Conservation (phyloP, 2,888 invertebrate genomes). For the Scelioninae gen. 1 region DNA sequence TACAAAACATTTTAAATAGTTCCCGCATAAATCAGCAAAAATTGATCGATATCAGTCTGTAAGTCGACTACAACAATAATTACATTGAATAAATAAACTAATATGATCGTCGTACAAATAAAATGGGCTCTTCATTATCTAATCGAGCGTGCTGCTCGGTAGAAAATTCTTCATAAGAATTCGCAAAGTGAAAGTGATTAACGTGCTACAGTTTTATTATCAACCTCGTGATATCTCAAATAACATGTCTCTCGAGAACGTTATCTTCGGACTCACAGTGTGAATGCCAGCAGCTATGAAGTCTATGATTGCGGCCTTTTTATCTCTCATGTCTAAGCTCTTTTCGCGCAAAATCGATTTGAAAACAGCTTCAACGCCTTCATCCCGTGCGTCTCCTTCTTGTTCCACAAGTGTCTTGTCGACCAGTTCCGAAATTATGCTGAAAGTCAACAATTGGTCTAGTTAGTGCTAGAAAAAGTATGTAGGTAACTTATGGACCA, state of each 20-base stretch:
- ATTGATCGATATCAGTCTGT: not conserved
- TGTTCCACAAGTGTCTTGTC: conserved; percentile 87
- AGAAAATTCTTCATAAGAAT: conserved; percentile 57
- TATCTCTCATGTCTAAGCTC: conserved; percentile 90
- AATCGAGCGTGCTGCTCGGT: conserved; percentile 21
- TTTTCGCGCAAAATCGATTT: conserved; percentile 90
- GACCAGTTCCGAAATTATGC: conserved; percentile 91
- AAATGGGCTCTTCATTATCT: conserved; percentile 45
- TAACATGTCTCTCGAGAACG: conserved; percentile 46
- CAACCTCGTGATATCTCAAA: conserved; percentile 60
- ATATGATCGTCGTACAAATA: conserved; percentile 4
- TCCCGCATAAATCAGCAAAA: no score
- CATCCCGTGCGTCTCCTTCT: conserved; percentile 86
- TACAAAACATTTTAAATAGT: not conserved
- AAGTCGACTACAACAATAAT: no score
- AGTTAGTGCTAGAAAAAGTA: not conserved
- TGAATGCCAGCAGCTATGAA: conserved; percentile 95
- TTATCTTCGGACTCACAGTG: conserved; percentile 86
- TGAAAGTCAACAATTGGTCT: conserved; percentile 78
- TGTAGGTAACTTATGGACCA: no score
- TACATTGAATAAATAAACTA: not conserved
- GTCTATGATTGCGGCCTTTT: conserved; percentile 93
- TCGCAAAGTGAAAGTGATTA: conserved; percentile 64
- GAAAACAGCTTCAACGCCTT: conserved; percentile 89
- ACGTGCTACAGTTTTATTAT: conserved; percentile 62